Percentiles rank a stretch among this genome's conserved stretches.
Conservation (phyloP, 2,888 invertebrate genomes). For the Hydrotaea cyrtoneurina region DNA sequence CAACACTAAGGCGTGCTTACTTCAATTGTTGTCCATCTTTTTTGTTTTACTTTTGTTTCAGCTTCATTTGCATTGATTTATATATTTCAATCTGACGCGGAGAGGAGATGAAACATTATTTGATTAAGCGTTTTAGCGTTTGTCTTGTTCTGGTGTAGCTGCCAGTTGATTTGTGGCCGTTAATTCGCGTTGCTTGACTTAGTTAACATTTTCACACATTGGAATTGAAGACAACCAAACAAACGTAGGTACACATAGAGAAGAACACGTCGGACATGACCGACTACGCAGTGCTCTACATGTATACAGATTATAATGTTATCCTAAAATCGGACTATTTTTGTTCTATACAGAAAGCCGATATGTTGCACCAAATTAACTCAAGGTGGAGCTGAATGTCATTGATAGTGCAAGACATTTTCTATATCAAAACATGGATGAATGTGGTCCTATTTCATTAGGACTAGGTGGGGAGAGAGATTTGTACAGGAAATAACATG, state of each 20-base stretch:
- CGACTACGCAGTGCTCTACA: too few species aligned
- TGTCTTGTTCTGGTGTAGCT: background rate
- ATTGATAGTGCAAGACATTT: too few species aligned
- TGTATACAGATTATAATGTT: too few species aligned
- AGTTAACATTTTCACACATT: slow-evolving; percentile 50
- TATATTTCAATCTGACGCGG: background rate
- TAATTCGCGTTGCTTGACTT: slow-evolving; percentile 5
- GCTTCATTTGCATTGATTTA: slow-evolving; percentile 1
- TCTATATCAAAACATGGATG: too few species aligned
- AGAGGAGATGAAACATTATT: background rate
- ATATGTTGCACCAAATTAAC: too few species aligned
- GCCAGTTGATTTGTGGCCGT: slow-evolving; percentile 9
- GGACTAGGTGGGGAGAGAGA: too few species aligned
- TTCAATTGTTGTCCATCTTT: slow-evolving; percentile 5
- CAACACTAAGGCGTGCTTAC: background rate
- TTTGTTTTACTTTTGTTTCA: background rate
- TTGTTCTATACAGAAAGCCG: too few species aligned
- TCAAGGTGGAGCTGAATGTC: too few species aligned
- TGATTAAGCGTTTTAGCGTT: slow-evolving; percentile 20
- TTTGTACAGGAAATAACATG: too few species aligned
- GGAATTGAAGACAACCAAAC: background rate
- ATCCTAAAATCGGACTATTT: too few species aligned
- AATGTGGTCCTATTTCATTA: too few species aligned
- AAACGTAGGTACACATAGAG: background rate
- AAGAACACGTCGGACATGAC: too few species aligned